phyloP scores from a whole-genome alignment of 2,797 vertebrate species.

The Pachyuromys duprasi region DNA sequence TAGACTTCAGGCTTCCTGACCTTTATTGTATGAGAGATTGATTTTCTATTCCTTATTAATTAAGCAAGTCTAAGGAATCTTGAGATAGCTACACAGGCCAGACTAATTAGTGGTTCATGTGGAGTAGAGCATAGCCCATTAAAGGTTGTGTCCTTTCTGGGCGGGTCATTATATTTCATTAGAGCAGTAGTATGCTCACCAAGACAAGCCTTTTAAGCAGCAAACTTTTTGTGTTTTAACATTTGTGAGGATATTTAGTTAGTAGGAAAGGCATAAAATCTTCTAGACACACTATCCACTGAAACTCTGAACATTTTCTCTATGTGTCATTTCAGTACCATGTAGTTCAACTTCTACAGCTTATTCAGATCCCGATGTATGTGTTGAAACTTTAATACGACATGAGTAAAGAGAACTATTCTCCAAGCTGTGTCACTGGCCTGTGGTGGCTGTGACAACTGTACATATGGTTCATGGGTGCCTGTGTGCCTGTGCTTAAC shows the following conservation, averaged over 20 bases:
- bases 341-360: not conserved
- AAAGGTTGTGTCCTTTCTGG: no score
- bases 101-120: not conserved
- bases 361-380: not conserved
- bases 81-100: not conserved
- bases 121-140: no score
- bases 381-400: not conserved
- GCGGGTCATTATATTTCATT: no score
- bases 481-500: not conserved
- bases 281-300: not conserved
- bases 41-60: not conserved
- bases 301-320: not conserved
- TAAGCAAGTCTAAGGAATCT: not conserved
- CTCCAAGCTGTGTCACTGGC: not conserved
- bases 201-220: not conserved
- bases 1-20: not conserved
- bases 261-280: not conserved
- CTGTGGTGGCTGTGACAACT: not conserved
- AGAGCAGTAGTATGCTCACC: not conserved
- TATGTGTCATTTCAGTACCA: not conserved
- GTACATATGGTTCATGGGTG: not conserved
- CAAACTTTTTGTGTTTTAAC: not conserved
- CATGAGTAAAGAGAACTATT: not conserved
- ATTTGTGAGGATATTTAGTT: not conserved
- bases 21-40: not conserved